Evolutionary conservation across 2,888 invertebrate species (phyloP).

Genomic region (Syritta pipiens): DNA sequence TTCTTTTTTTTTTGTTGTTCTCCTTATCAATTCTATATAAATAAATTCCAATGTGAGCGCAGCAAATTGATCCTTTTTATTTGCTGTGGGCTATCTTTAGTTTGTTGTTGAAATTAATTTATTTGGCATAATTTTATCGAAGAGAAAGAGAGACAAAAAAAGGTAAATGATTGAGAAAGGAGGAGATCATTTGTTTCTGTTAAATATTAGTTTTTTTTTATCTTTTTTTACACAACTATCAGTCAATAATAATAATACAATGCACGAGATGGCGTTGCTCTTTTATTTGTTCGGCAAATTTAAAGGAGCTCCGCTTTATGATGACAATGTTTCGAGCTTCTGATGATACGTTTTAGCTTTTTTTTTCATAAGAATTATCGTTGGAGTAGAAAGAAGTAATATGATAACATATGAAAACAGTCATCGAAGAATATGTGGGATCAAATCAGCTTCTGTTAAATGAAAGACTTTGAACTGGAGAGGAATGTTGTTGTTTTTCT

Average conservation of each 20-base stretch:
- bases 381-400: neutral
- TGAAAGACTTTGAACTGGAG: conserved; percentile 47
- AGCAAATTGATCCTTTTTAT: conserved; percentile 69
- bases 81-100: conserved; percentile 53
- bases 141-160: conserved; percentile 20
- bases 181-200: conserved; percentile 61
- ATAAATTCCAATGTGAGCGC: conserved; percentile 62
- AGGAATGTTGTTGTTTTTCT: conserved; percentile 41
- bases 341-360: conserved; percentile 6
- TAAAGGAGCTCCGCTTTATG: neutral
- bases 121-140: conserved; percentile 54
- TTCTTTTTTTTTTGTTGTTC: conserved; percentile 34
- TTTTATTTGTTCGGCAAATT: no score
- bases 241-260: conserved; percentile 52
- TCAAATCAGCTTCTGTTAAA: neutral
- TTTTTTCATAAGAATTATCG: conserved; percentile 32
- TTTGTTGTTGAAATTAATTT: conserved; percentile 39
- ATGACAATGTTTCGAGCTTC: neutral
- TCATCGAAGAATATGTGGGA: conserved; percentile 18
- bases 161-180: conserved; percentile 49
- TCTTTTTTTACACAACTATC: conserved; percentile 63
- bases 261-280: conserved; percentile 50
- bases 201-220: conserved; percentile 11
- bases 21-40: conserved; percentile 61
- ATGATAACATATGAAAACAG: neutral